Conservation (phyloP, 2,797 vertebrate species). For the Nannoperca obscura region DNA sequence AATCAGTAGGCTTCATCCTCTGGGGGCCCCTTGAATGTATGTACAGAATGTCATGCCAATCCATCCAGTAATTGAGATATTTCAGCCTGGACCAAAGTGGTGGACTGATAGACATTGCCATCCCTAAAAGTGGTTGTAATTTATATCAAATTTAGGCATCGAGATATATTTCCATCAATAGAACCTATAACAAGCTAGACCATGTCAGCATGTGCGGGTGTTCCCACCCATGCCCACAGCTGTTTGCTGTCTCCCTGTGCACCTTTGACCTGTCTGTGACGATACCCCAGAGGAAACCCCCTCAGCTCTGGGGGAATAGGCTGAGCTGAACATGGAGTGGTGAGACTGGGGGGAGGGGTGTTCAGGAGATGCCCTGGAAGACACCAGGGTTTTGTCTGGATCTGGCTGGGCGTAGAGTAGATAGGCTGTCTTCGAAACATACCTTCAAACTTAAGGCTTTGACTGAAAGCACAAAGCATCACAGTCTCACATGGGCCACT, state of each 20-base stretch:
- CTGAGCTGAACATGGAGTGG: conserved; percentile 2
- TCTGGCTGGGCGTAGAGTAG: conserved; percentile 48
- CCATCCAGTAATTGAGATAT: not conserved
- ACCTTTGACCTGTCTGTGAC: conserved; percentile 32
- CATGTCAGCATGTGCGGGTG: conserved; percentile 8
- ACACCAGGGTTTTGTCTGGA: conserved; percentile 41
- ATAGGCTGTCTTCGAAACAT: conserved; percentile 67
- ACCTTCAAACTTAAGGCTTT: conserved; percentile 63
- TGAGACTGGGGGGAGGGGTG: not conserved
- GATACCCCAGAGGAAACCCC: conserved; percentile 23
- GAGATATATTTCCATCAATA: not conserved
- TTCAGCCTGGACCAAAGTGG: not conserved
- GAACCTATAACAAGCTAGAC: not conserved
- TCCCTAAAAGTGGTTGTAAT: not conserved
- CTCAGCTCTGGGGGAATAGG: conserved; percentile 23
- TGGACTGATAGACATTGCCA: not conserved
- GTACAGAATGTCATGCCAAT: not conserved
- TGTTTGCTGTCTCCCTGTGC: conserved; percentile 10
- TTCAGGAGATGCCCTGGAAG: conserved; percentile 35
- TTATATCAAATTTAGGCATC: not conserved
- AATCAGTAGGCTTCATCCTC: not conserved
- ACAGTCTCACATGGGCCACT: conserved; percentile 20
- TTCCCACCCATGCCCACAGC: not conserved
- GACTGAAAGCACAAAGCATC: conserved; percentile 57
- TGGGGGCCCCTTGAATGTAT: not conserved